phyloP scores from a whole-genome alignment of 1,140 invertebrate genomes.

The Manduca sexta region DNA sequence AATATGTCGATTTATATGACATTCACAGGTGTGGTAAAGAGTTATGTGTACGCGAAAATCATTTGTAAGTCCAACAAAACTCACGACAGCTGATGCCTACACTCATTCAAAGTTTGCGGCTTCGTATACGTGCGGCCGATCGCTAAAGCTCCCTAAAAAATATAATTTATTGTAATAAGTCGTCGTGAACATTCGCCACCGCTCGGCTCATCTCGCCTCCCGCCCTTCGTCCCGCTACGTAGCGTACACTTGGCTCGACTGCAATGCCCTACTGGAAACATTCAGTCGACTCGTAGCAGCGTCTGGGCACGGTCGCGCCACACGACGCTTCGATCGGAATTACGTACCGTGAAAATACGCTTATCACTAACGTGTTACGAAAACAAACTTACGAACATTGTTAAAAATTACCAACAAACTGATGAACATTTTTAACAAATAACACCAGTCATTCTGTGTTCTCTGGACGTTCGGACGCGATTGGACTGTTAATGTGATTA shows the following conservation, averaged over 20 bases:
- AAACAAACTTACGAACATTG: slow-evolving; percentile 32
- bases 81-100: slow-evolving; percentile 32
- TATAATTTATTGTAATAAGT: slow-evolving; percentile 71
- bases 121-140: slow-evolving; percentile 44
- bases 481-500: slow-evolving; percentile 26
- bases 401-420: slow-evolving; percentile 18
- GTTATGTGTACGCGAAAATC: background rate
- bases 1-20: background rate
- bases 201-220: slow-evolving; percentile 53
- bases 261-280: slow-evolving; percentile 54
- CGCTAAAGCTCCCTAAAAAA: slow-evolving; percentile 65
- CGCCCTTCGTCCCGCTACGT: slow-evolving; percentile 34
- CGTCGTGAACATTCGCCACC: slow-evolving; percentile 66
- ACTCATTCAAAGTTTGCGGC: slow-evolving; percentile 49
- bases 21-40: background rate
- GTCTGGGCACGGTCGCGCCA: slow-evolving; percentile 59
- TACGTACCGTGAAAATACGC: slow-evolving; percentile 58
- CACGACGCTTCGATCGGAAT: slow-evolving; percentile 48
- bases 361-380: slow-evolving; percentile 47
- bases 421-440: slow-evolving; percentile 19
- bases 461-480: slow-evolving; percentile 15
- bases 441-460: background rate
- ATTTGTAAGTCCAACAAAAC: slow-evolving; percentile 2
- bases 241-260: slow-evolving; percentile 60
- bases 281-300: slow-evolving; percentile 63